phyloP scores from a whole-genome alignment of 1,140 invertebrate genomes.

The Andricus grossulariae region DNA sequence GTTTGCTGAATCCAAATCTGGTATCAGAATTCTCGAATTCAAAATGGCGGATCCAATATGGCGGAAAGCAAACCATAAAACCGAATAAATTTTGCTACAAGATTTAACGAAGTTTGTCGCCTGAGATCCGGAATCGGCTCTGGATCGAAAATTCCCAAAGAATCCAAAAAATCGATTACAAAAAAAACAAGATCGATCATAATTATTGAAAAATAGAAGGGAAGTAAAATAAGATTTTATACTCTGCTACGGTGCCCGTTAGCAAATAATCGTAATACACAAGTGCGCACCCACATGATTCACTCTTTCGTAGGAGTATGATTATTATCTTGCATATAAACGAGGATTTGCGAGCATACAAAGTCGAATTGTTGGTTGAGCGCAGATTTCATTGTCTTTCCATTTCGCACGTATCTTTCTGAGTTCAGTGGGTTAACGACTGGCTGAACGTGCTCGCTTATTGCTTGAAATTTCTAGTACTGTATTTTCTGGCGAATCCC shows the following conservation, averaged over 20 bases:
- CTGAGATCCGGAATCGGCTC: too few species aligned
- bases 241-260: not conserved
- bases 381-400: slow-evolving; percentile 24
- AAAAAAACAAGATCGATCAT: too few species aligned
- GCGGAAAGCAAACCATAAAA: too few species aligned
- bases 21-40: too few species aligned
- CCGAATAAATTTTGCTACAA: too few species aligned
- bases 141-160: too few species aligned
- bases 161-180: too few species aligned
- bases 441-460: slow-evolving; percentile 2
- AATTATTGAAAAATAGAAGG: too few species aligned
- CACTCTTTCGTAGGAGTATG: slow-evolving; percentile 19
- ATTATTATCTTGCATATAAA: slow-evolving; percentile 25
- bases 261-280: slow-evolving; percentile 6
- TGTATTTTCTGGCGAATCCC: not conserved
- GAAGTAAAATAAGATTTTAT: too few species aligned
- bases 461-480: not conserved
- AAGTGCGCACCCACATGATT: slow-evolving; percentile 17
- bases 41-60: too few species aligned
- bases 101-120: too few species aligned
- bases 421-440: slow-evolving; percentile 30
- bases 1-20: too few species aligned
- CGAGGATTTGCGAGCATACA: slow-evolving; percentile 17
- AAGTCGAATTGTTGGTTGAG: slow-evolving; percentile 18
- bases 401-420: slow-evolving; percentile 24